Evolutionary conservation across 2,113 vertebrate species (phyloP).

Genomic region (Hippocampus abdominalis): DNA sequence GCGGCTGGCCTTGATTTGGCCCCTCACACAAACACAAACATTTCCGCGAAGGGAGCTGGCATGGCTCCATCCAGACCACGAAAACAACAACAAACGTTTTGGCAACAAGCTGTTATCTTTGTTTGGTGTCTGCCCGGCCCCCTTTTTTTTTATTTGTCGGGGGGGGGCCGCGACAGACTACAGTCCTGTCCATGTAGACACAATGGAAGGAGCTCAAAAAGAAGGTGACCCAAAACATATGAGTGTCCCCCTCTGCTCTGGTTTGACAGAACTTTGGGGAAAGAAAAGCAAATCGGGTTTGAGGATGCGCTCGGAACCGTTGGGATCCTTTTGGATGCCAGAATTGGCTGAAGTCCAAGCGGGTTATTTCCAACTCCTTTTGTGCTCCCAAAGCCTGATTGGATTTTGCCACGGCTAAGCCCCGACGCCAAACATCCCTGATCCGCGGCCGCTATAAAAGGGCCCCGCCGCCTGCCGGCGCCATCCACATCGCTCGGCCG

Average conservation of each 20-base stretch:
- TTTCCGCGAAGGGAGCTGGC: background rate
- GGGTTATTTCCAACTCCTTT: conserved; percentile 57
- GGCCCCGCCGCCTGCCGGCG: conserved; percentile 20
- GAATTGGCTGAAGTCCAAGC: too few relatives aligned
- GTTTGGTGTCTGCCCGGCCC: background rate
- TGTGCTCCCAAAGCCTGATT: conserved; percentile 59
- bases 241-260: too few relatives aligned
- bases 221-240: too few relatives aligned
- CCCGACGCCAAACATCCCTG: background rate
- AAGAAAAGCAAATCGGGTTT: too few relatives aligned
- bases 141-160: too few relatives aligned
- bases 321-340: too few relatives aligned
- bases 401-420: conserved; percentile 56
- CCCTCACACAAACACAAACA: background rate
- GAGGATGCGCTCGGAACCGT: too few relatives aligned
- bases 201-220: too few relatives aligned
- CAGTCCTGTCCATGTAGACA: too few relatives aligned
- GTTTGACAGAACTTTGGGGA: too few relatives aligned
- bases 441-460: conserved; percentile 58
- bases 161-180: too few relatives aligned
- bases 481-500: background rate
- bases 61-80: fast-evolving
- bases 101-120: fast-evolving
- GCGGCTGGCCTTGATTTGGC: too few relatives aligned
- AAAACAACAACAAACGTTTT: background rate